These are phyloP conservation scores for Helarctos malayanus DNA, from an alignment of 2,797 vertebrate genomes.

Conservation along the genomic window DNA sequence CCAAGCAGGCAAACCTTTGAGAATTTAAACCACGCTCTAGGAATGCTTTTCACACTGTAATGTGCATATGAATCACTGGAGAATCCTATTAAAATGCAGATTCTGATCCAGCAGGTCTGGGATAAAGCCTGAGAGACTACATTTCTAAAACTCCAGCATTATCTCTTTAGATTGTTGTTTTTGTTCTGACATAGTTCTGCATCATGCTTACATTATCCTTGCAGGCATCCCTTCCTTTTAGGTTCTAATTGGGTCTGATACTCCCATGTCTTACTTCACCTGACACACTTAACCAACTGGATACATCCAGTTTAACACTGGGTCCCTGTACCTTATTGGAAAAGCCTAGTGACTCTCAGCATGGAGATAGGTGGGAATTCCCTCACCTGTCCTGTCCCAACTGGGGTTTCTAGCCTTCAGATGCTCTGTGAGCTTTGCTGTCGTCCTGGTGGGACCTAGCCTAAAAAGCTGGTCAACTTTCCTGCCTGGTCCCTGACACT, in stretches of 20 bases:
- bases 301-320: background rate
- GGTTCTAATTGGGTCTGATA: background rate
- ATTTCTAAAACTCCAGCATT: constrained; percentile 24
- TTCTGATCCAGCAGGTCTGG: constrained; percentile 27
- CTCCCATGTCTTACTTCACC: background rate
- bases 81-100: constrained; percentile 34
- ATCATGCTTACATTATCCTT: background rate
- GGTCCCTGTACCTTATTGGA: background rate
- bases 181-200: background rate
- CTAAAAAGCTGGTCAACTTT: background rate
- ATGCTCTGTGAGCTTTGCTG: background rate
- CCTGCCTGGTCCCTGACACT: background rate
- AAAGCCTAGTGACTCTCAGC: constrained; percentile 11
- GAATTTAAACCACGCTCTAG: constrained; percentile 41
- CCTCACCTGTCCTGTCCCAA: background rate
- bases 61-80: background rate
- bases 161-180: background rate
- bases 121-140: background rate
- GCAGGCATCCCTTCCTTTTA: background rate
- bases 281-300: background rate
- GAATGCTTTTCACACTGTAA: background rate
- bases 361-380: background rate
- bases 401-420: background rate
- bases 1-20: constrained; percentile 19
- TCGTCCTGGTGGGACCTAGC: background rate